phyloP scores from a whole-genome alignment of 2,113 vertebrate species.

The Corydoras sp. region DNA sequence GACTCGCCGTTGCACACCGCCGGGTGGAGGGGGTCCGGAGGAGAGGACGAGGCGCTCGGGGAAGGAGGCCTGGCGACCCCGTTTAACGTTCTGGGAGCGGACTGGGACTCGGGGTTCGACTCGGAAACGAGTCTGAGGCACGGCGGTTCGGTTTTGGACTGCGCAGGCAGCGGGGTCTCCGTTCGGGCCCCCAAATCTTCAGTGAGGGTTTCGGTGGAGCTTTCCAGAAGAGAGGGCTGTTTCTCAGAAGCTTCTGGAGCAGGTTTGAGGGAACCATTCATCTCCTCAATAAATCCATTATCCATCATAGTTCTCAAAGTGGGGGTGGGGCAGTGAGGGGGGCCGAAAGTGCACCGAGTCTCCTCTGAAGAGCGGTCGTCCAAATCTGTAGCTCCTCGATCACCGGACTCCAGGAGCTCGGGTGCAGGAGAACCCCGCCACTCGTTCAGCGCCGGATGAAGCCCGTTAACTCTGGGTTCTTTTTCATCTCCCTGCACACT shows the following conservation, averaged over 20 bases:
- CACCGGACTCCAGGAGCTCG: constrained; percentile 22
- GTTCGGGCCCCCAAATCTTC: constrained; percentile 66
- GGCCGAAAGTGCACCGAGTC: constrained; percentile 12
- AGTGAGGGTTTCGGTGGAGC: constrained; percentile 79
- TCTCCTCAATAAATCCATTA: constrained; percentile 30
- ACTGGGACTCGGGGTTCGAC: constrained; percentile 50
- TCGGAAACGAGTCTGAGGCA: constrained; percentile 51
- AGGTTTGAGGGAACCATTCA: constrained; percentile 17
- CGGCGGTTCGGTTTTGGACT: constrained; percentile 32
- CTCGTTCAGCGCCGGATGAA: constrained; percentile 38
- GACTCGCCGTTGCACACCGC: constrained; percentile 72
- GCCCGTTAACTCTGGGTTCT: constrained; percentile 36
- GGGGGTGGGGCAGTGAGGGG: constrained; percentile 11
- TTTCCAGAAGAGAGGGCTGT: constrained; percentile 68
- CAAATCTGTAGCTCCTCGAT: constrained; percentile 32
- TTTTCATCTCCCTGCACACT: background rate
- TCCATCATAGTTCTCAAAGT: constrained; percentile 56
- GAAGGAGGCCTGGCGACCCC: constrained; percentile 60
- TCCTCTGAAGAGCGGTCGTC: constrained; percentile 34
- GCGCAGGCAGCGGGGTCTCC: constrained; percentile 44
- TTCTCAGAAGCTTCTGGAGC: constrained; percentile 55
- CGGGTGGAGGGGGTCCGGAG: constrained; percentile 8
- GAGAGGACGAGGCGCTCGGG: constrained; percentile 75
- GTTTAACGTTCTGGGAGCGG: constrained; percentile 71
- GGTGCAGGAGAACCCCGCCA: constrained; percentile 6